Evolutionary conservation across 2,797 vertebrate species (phyloP).

Genomic region (Platyrinchus mystaceus): DNA sequence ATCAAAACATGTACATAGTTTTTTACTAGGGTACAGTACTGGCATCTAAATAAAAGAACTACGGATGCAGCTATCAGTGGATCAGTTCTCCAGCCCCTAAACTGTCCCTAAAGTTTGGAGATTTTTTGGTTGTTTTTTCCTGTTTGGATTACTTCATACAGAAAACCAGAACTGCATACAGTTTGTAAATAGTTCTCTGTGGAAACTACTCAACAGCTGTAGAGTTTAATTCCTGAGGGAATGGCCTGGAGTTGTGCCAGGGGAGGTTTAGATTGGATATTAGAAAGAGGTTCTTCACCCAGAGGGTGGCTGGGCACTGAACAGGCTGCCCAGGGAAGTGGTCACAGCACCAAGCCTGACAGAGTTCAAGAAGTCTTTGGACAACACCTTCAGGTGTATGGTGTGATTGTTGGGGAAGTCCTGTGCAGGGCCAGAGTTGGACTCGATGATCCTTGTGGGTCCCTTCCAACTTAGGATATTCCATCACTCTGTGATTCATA

Average conservation of each 20-base stretch:
- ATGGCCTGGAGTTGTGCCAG: not conserved
- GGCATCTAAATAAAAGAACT: not conserved
- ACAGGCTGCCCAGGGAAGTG: not conserved
- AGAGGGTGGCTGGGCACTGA: not conserved
- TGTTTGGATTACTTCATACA: not conserved
- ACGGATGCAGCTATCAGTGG: not conserved
- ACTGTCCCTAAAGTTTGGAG: not conserved
- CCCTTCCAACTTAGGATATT: not conserved
- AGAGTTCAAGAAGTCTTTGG: not conserved
- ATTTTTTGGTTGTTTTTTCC: not conserved
- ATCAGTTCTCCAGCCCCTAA: not conserved
- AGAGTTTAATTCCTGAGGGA: not conserved
- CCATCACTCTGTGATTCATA: not conserved
- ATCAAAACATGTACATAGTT: not conserved
- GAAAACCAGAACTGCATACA: not conserved
- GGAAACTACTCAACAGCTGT: not conserved
- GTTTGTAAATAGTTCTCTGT: not conserved
- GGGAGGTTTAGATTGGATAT: not conserved
- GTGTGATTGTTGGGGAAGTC: not conserved
- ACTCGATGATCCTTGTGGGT: not conserved
- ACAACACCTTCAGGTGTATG: rapidly evolving
- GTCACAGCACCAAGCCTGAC: not conserved
- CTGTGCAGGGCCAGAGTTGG: too few species aligned
- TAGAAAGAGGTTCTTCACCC: not conserved
- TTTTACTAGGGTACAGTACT: not conserved